Conservation (phyloP, 1,140 invertebrate genomes). For the Phymastichus coffea region DNA sequence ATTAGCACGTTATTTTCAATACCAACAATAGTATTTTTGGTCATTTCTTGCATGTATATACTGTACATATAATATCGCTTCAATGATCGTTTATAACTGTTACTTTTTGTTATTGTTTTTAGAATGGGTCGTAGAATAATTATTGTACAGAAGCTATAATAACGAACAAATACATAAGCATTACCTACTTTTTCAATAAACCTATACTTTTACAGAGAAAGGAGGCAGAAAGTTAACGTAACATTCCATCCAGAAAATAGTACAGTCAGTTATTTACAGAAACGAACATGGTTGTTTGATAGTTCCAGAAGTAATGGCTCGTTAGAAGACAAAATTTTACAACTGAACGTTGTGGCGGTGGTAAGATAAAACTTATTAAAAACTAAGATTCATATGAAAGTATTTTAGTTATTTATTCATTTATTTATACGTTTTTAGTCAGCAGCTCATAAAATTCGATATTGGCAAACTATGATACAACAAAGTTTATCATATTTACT, state of each 20-base stretch:
- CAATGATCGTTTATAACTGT: too few species aligned
- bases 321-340: conserved; percentile 73
- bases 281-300: conserved; percentile 76
- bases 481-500: conserved; percentile 60
- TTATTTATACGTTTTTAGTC: conserved; percentile 59
- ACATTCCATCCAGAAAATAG: conserved; percentile 70
- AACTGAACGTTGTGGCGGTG: conserved; percentile 79
- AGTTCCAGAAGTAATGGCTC: conserved; percentile 70
- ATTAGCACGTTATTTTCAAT: too few species aligned
- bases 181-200: too few species aligned
- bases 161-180: too few species aligned
- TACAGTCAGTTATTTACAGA: conserved; percentile 78
- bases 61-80: too few species aligned
- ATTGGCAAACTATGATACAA: conserved; percentile 59
- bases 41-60: too few species aligned
- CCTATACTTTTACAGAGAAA: conserved; percentile 60
- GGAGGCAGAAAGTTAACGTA: conserved; percentile 70
- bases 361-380: conserved; percentile 60
- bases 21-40: too few species aligned
- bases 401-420: conserved; percentile 13
- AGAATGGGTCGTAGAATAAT: too few species aligned
- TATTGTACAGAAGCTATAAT: too few species aligned
- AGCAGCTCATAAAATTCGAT: conserved; percentile 63
- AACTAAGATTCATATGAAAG: conserved; percentile 1
- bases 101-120: too few species aligned